phyloP scores from a whole-genome alignment of 1,140 invertebrate genomes.

The Drosophila pachea region DNA sequence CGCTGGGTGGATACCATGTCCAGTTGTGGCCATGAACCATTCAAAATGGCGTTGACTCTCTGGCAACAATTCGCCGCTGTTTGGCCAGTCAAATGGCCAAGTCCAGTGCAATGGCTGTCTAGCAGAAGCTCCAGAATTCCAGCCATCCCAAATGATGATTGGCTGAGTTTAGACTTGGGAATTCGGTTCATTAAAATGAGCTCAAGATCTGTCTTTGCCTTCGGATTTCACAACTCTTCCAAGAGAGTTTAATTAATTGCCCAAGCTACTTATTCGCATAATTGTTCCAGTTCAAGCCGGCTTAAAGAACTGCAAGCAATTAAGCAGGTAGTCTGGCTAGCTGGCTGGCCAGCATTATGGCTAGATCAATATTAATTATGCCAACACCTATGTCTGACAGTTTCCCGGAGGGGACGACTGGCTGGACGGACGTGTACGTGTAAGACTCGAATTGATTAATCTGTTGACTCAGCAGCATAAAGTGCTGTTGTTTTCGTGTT shows the following conservation, averaged over 20 bases:
- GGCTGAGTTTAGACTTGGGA: neutral
- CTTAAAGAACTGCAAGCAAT: conserved; percentile 2
- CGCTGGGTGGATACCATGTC: conserved; percentile 25
- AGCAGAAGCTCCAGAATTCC: neutral
- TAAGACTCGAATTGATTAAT: conserved; percentile 65
- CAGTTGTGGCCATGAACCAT: conserved; percentile 43
- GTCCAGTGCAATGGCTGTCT: neutral
- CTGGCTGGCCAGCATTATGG: conserved; percentile 27
- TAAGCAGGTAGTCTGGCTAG: conserved; percentile 40
- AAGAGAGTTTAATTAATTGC: no score
- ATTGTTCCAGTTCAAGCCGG: conserved; percentile 1
- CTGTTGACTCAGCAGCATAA: conserved; percentile 52
- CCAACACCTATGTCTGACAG: conserved; percentile 67
- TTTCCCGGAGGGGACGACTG: conserved; percentile 23
- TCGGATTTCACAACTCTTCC: no score
- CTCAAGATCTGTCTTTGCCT: no score
- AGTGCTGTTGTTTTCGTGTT: conserved; percentile 28
- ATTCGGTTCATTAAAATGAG: no score
- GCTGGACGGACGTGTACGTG: conserved; percentile 21
- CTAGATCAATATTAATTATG: conserved; percentile 75
- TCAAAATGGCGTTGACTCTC: conserved; percentile 41
- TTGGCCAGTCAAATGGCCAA: conserved; percentile 4
- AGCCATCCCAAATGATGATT: neutral
- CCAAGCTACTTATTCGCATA: conserved; percentile 6
- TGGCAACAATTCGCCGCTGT: neutral